Base-by-base conservation (phyloP, 2,113 vertebrate species). In the Ceyx margarethae region DNA sequence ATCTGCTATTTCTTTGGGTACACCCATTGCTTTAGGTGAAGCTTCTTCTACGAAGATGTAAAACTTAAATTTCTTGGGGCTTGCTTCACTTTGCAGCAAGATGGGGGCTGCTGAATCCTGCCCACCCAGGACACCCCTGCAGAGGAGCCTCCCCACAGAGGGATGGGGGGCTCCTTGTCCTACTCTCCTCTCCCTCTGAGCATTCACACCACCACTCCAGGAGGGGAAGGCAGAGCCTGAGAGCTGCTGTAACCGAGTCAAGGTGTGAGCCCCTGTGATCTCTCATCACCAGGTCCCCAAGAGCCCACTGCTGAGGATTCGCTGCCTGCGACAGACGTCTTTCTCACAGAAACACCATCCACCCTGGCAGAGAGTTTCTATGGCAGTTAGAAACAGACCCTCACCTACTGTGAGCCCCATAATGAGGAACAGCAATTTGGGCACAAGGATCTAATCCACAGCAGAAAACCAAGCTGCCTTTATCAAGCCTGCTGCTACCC, bases 291-390 rank as follows among this genome's bases (percentile, higher is more conserved):
- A 9, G 11, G n/a, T 60, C 26, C 45, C 37, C 42, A 23, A 10
- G 53, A 85, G 26, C 72, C 28, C 46, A 18, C 0, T 1, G 58
- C 62, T 22, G 48, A 86, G 53, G 64, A 75, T 66, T 51, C 4
- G 0, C n/a, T 31, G 42, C 46, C 16, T 42, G 31, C 1, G 1
- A 74, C 16, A 48, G 54, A 43, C 0, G 3, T 35, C 14, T 65
- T 79, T 26, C 51, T 85, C 62, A 71, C 1, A 4, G 87, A 81
- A 72, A 57, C 2, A 1, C 35, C 48, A n/a, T 71, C 58, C 19
- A 37, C 42, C 16, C 61, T 0, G 2, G 57, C 2, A 0, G 60
- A 17, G 23, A 81, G 45, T 31, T 90, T 72, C 50, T 80, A 11
- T 64, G 54, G 68, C 0, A 1, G 64, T 4, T 92, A 75, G 79